These are phyloP conservation scores for Lissonota sp. DNA, from an alignment of 2,888 invertebrate species.

Conservation along the genomic window DNA sequence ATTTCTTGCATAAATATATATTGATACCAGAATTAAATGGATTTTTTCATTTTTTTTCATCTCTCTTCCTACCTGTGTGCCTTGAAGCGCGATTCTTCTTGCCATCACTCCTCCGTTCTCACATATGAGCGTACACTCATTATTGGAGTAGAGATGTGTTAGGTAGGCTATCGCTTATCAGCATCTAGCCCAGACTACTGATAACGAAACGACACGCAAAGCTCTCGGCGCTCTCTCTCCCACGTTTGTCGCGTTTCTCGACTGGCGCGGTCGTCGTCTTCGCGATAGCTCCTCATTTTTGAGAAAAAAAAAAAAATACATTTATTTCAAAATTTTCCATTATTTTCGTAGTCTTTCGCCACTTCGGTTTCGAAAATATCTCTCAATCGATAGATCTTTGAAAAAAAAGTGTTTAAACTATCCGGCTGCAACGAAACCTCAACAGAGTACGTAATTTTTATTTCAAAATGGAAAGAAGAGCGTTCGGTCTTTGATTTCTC, in stretches of 20 bases:
- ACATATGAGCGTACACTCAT: too few relatives aligned
- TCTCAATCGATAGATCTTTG: too few relatives aligned
- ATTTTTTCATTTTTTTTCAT: too few relatives aligned
- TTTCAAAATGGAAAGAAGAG: too few relatives aligned
- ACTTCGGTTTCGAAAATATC: too few relatives aligned
- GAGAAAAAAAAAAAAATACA: constrained; percentile 1
- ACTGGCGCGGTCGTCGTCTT: constrained; percentile 51
- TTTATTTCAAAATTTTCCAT: constrained; percentile 2
- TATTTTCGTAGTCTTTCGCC: not conserved
- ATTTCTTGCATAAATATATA: too few relatives aligned
- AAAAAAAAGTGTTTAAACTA: too few relatives aligned
- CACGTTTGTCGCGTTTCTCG: constrained; percentile 59
- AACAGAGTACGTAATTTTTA: too few relatives aligned
- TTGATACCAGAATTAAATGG: too few relatives aligned
- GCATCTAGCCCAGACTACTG: constrained; percentile 71
- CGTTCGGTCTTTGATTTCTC: too few relatives aligned
- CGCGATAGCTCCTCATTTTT: constrained; percentile 23
- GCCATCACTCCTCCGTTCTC: constrained; percentile 5
- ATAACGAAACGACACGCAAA: constrained; percentile 71
- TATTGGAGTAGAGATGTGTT: constrained; percentile 56
- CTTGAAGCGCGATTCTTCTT: not conserved
- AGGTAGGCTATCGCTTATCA: constrained; percentile 77
- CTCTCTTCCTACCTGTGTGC: too few relatives aligned
- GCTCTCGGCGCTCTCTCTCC: constrained; percentile 30
- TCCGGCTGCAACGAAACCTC: too few relatives aligned